phyloP scores from a whole-genome alignment of 2,113 vertebrate genomes.

The Gymnogyps californianus region DNA sequence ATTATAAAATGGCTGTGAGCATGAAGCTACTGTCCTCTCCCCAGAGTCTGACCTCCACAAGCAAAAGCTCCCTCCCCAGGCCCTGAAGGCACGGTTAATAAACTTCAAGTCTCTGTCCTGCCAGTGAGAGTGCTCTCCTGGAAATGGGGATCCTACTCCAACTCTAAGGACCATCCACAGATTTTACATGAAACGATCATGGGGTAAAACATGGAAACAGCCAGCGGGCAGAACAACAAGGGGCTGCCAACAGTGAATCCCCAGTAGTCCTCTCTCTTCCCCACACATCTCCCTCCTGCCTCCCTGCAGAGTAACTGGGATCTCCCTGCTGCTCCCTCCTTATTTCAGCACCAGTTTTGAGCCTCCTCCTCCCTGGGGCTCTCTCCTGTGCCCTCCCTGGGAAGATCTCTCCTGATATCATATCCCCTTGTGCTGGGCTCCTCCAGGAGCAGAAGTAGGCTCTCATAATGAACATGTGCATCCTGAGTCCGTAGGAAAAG shows the following conservation, averaged over 20 bases:
- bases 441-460: not conserved
- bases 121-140: not conserved
- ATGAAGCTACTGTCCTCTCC: not conserved
- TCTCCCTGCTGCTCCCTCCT: not conserved
- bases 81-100: not conserved
- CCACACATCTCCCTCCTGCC: not conserved
- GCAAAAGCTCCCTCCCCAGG: not conserved
- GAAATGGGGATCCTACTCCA: not conserved
- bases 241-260: not conserved
- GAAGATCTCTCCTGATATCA: not conserved
- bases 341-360: not conserved
- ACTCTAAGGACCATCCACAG: not conserved
- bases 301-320: not conserved
- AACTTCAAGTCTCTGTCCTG: not conserved
- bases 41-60: not conserved
- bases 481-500: not conserved
- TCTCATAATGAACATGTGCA: not conserved
- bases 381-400: not conserved
- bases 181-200: not conserved
- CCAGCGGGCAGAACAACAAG: rapidly evolving
- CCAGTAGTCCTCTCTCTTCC: not conserved
- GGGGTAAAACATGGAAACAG: not conserved
- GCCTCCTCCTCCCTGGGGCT: not conserved
- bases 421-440: not conserved
- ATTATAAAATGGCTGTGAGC: not conserved